Conservation (phyloP, 2,113 vertebrate species). For the Rynchops niger region DNA sequence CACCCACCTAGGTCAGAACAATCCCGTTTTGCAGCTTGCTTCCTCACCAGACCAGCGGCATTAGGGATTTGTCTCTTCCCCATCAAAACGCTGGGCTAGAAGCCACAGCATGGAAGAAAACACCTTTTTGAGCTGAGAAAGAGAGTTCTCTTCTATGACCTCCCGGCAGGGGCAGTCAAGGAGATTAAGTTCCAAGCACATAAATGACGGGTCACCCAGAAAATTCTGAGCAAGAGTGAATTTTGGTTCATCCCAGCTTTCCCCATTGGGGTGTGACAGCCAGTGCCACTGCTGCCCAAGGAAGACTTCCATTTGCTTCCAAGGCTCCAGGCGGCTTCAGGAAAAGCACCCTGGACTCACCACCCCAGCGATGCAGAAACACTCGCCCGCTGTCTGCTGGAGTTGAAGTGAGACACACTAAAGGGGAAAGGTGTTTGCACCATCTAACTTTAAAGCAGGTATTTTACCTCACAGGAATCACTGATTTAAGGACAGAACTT, state of each 20-base stretch:
- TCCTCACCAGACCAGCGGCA: background rate
- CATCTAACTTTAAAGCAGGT: background rate
- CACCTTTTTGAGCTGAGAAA: background rate
- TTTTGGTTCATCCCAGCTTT: background rate
- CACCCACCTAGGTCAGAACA: background rate
- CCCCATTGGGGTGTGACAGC: rapidly evolving
- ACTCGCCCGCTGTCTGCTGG: background rate
- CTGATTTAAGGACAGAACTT: background rate
- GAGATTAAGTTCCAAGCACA: background rate
- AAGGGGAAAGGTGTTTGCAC: background rate
- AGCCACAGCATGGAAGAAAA: background rate
- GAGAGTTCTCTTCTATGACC: background rate
- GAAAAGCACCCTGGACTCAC: background rate
- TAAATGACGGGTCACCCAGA: background rate
- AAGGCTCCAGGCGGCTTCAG: background rate
- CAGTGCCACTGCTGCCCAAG: no score
- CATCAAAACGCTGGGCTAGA: background rate
- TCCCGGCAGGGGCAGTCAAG: background rate
- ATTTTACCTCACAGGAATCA: background rate
- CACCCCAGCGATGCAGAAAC: rapidly evolving
- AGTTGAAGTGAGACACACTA: background rate
- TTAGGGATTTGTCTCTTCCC: background rate
- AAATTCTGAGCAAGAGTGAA: background rate
- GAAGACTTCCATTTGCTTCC: background rate
- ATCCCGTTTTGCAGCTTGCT: background rate